phyloP scores from a whole-genome alignment of 1,140 invertebrate species.

The Gonioctena quinquepunctata region DNA sequence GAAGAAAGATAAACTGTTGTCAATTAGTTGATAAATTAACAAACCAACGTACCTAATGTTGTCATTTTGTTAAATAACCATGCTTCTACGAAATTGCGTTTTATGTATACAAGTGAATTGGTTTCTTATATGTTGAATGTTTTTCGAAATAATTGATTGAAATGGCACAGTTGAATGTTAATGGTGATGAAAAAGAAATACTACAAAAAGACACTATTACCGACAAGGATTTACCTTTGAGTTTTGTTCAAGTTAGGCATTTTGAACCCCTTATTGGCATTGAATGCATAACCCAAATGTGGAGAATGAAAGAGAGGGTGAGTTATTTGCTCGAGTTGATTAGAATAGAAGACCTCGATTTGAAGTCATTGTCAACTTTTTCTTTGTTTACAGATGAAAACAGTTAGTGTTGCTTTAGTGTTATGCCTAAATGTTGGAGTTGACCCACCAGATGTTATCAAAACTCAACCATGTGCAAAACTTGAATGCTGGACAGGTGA shows the following conservation, averaged over 20 bases:
- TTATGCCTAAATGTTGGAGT: slow-evolving; percentile 98
- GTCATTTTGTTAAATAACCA: background rate
- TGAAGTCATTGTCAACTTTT: background rate
- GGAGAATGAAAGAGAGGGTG: slow-evolving; percentile 91
- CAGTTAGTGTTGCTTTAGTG: slow-evolving; percentile 98
- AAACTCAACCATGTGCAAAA: slow-evolving; percentile 93
- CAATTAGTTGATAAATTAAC: too few relatives aligned
- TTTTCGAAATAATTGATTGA: background rate
- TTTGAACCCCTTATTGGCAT: slow-evolving; percentile 75
- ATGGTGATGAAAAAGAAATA: background rate
- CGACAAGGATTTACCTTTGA: slow-evolving; percentile 68
- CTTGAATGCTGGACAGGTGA: slow-evolving; percentile 97
- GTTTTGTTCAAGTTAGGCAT: slow-evolving; percentile 74
- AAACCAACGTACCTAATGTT: too few relatives aligned
- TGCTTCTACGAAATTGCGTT: background rate
- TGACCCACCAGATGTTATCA: slow-evolving; percentile 97
- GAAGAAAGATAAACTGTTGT: too few relatives aligned
- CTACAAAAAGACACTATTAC: slow-evolving; percentile 23
- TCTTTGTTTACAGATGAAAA: slow-evolving; percentile 80
- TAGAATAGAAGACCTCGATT: background rate
- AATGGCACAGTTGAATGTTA: background rate
- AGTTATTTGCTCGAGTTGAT: background rate
- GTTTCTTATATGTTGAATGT: background rate
- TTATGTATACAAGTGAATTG: background rate
- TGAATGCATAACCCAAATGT: slow-evolving; percentile 75